Evolutionary conservation across 2,797 vertebrate species (phyloP).

Genomic region (Gallinago nigripennis): DNA sequence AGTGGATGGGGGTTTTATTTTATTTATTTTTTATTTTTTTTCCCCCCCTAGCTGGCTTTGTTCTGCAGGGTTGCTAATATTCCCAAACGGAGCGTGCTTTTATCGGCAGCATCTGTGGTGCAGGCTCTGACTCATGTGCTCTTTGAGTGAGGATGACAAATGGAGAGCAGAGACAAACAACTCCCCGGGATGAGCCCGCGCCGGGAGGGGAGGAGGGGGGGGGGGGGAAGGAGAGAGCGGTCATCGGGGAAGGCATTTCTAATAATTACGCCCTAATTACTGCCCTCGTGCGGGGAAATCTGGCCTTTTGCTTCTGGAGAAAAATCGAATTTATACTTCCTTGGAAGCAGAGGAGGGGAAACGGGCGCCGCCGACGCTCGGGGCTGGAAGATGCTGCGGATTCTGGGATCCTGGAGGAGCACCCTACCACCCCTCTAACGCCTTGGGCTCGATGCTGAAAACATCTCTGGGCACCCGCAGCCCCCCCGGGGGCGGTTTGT

Average conservation of each 20-base stretch:
- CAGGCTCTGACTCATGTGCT: constrained; percentile 31
- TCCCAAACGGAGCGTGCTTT: not conserved
- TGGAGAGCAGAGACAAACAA: constrained; percentile 15
- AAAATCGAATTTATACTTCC: not conserved
- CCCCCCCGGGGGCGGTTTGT: not conserved
- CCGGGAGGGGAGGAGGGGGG: not conserved
- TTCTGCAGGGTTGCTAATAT: not conserved
- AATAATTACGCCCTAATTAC: not conserved
- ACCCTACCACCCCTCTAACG: accelerated
- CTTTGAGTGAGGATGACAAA: constrained; percentile 33
- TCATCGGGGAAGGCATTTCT: not conserved
- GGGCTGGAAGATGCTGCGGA: accelerated
- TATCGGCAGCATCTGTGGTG: constrained; percentile 10
- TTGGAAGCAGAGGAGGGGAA: not conserved
- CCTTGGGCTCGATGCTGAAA: not conserved
- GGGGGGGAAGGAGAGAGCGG: not conserved
- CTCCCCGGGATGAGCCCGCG: not conserved
- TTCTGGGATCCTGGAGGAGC: accelerated
- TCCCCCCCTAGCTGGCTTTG: not conserved
- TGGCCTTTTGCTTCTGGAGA: not conserved
- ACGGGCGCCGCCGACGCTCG: accelerated
- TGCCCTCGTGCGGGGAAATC: not conserved
- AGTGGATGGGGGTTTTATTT: not conserved
- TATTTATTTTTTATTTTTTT: not conserved
- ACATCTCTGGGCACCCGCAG: not conserved